These are phyloP conservation scores for Eulemur macaco DNA, from an alignment of 2,113 vertebrate genomes.

Conservation along the genomic window DNA sequence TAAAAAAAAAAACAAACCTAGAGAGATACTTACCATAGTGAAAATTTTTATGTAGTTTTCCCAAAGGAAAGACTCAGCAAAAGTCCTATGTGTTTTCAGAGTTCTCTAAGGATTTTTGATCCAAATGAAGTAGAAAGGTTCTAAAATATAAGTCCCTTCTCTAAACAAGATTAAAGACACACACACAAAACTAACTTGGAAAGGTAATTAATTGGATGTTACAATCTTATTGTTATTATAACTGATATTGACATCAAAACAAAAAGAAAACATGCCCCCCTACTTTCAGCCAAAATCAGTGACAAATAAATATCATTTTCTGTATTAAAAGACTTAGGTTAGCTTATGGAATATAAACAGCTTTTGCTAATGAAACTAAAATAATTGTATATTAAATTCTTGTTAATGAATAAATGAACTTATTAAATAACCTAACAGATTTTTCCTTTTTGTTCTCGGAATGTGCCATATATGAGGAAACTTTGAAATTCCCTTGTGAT, in stretches of 20 bases:
- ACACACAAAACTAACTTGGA: not conserved
- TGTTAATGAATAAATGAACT: not conserved
- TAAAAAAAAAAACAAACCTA: not conserved
- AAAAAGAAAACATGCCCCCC: not conserved
- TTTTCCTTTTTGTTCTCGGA: not conserved
- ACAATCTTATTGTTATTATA: not conserved
- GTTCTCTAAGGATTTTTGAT: not conserved
- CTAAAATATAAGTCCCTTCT: not conserved
- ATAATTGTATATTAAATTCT: not conserved
- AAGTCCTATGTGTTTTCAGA: not conserved
- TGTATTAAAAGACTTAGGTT: not conserved
- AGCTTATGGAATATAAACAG: not conserved
- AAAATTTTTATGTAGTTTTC: not conserved
- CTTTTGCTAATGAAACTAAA: constrained; percentile 21
- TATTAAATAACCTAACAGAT: not conserved
- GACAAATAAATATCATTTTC: not conserved
- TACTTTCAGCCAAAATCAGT: not conserved
- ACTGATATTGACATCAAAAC: not conserved
- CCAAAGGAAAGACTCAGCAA: not conserved
- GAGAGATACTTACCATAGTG: not conserved
- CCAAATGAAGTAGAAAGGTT: not conserved
- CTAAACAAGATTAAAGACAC: not conserved
- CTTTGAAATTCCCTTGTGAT: constrained; percentile 1
- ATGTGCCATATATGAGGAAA: not conserved
- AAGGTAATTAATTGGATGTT: not conserved